Conservation (phyloP, 2,888 invertebrate species). For the Nomada lathburiana region DNA sequence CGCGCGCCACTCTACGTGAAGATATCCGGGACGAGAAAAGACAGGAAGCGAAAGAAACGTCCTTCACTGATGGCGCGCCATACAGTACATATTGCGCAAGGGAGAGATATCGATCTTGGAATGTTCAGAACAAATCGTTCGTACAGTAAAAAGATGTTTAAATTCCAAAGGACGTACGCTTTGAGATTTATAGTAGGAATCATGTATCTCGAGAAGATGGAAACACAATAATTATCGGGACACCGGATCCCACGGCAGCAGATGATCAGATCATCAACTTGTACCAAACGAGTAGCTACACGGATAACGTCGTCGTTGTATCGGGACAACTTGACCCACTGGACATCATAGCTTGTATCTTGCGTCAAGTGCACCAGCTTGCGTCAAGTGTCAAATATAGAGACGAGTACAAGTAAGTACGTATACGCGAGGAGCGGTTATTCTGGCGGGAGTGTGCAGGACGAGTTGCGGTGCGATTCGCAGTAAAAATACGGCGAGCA, state of each 20-base stretch:
- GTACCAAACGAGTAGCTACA: neutral
- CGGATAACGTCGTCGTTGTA: neutral
- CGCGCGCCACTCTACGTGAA: neutral
- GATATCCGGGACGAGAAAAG: conserved; percentile 7
- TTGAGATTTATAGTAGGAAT: neutral
- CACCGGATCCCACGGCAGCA: neutral
- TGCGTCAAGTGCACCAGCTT: conserved; percentile 1
- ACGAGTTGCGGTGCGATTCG: conserved; percentile 18
- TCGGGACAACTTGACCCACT: neutral
- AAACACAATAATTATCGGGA: neutral
- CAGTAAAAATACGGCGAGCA: conserved; percentile 11
- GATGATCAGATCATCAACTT: neutral
- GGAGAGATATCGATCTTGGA: conserved; percentile 4
- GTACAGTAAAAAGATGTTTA: neutral
- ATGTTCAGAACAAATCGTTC: neutral
- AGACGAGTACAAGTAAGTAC: neutral
- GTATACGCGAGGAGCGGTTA: neutral
- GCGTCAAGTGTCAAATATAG: conserved; percentile 6
- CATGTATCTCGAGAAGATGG: neutral
- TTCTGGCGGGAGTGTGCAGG: neutral
- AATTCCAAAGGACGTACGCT: neutral
- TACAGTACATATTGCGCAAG: neutral
- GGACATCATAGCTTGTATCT: neutral
- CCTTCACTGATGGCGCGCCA: neutral
- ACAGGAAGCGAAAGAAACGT: conserved; percentile 34